Percentiles rank a stretch among this genome's conserved stretches.
These are phyloP conservation scores for Taenioides sp. DNA, from an alignment of 2,797 vertebrate species.

Conservation along the genomic window DNA sequence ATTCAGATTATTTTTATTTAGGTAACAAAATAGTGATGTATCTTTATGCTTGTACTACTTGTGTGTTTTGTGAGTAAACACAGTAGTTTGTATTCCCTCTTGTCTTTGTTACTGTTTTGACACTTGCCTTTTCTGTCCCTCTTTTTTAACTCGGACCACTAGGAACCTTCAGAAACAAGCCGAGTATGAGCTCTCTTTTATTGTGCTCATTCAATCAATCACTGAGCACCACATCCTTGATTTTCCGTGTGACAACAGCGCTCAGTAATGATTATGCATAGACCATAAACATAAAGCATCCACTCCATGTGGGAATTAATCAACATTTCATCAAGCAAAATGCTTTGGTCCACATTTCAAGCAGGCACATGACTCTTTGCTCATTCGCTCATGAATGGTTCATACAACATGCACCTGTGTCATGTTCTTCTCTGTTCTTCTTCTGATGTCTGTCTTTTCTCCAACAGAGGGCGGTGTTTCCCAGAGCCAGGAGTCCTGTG, in stretches of 20 bases:
- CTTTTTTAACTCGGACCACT: slow-evolving; percentile 65
- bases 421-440: background rate
- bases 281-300: slow-evolving; percentile 58
- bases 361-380: slow-evolving; percentile 48
- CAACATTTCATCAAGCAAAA: slow-evolving; percentile 51
- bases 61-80: slow-evolving; percentile 6
- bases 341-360: slow-evolving; percentile 29
- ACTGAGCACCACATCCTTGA: slow-evolving; percentile 56
- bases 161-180: slow-evolving; percentile 88
- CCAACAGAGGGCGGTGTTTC: slow-evolving; percentile 83
- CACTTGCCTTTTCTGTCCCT: slow-evolving; percentile 59
- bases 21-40: background rate
- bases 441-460: slow-evolving; percentile 28
- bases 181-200: slow-evolving; percentile 79
- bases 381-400: slow-evolving; percentile 52
- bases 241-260: slow-evolving; percentile 29
- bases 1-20: background rate
- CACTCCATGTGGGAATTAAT: slow-evolving; percentile 42
- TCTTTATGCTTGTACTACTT: slow-evolving; percentile 16
- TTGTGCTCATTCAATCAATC: slow-evolving; percentile 61
- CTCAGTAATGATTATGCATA: slow-evolving; percentile 31
- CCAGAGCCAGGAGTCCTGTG: slow-evolving; percentile 86
- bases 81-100: slow-evolving; percentile 15
- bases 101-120: slow-evolving; percentile 49
- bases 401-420: slow-evolving; percentile 16